Conservation (phyloP, 1,140 invertebrate species). For the Argopecten irradians region DNA sequence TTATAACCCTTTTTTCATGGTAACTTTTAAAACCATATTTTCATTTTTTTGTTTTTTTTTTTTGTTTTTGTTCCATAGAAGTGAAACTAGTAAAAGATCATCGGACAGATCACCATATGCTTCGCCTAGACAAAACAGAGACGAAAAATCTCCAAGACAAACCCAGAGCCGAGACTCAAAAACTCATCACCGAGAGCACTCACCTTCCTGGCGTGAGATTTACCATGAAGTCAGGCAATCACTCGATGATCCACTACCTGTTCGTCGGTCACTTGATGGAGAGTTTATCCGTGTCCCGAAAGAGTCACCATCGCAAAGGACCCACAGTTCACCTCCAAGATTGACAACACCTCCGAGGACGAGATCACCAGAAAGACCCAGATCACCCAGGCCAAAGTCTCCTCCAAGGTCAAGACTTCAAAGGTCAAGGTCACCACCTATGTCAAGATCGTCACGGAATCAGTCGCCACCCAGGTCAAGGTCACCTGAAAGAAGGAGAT, state of each 20-base stretch:
- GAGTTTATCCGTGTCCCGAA: conserved; percentile 24
- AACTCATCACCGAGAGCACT: neutral
- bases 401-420: neutral
- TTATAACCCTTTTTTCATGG: no score
- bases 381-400: conserved; percentile 2
- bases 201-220: conserved; percentile 44
- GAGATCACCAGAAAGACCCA: neutral
- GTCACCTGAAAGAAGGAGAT: conserved; percentile 23
- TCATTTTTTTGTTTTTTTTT: no score
- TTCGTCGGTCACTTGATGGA: conserved; percentile 40
- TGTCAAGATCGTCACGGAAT: neutral
- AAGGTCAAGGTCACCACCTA: neutral
- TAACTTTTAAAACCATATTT: no score
- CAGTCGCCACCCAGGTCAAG: neutral
- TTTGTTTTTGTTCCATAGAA: neutral
- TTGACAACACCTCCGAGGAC: neutral
- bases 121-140: neutral
- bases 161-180: neutral
- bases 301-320: neutral
- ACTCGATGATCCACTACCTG: conserved; percentile 26
- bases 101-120: neutral
- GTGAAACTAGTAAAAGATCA: neutral
- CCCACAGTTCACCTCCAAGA: neutral
- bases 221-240: conserved; percentile 41
- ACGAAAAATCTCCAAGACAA: neutral